These are phyloP conservation scores for Muscicapa comitata DNA, from an alignment of 2,797 vertebrate species.

Conservation along the genomic window DNA sequence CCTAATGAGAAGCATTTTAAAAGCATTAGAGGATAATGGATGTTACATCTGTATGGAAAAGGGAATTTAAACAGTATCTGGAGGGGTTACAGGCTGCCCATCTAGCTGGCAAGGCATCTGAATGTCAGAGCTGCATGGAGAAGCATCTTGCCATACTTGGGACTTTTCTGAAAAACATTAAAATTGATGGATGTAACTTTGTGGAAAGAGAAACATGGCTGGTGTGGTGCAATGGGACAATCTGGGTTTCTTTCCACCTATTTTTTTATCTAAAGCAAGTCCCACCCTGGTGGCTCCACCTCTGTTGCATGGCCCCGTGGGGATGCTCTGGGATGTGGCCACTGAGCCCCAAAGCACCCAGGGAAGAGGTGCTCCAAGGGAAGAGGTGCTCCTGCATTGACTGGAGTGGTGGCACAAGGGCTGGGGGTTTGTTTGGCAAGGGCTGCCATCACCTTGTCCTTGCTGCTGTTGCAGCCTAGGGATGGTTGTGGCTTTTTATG, in stretches of 20 bases:
- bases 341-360: neutral
- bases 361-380: neutral
- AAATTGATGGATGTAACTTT: neutral
- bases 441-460: fast-evolving
- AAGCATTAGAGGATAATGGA: neutral
- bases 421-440: fast-evolving
- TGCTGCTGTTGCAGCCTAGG: neutral
- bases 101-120: neutral
- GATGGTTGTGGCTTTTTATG: neutral
- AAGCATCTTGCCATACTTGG: neutral
- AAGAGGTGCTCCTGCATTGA: neutral
- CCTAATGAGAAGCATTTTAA: neutral
- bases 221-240: neutral
- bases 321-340: neutral
- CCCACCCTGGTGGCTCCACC: neutral
- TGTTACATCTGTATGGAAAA: neutral
- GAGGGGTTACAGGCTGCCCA: neutral
- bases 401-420: fast-evolving
- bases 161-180: neutral
- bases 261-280: neutral
- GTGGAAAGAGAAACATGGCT: neutral
- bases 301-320: fast-evolving
- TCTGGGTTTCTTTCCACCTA: neutral
- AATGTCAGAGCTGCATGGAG: neutral
- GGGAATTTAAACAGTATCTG: neutral